Evolutionary conservation across 2,888 invertebrate species (phyloP).

Genomic region (Nematopogon swammerdamellus): DNA sequence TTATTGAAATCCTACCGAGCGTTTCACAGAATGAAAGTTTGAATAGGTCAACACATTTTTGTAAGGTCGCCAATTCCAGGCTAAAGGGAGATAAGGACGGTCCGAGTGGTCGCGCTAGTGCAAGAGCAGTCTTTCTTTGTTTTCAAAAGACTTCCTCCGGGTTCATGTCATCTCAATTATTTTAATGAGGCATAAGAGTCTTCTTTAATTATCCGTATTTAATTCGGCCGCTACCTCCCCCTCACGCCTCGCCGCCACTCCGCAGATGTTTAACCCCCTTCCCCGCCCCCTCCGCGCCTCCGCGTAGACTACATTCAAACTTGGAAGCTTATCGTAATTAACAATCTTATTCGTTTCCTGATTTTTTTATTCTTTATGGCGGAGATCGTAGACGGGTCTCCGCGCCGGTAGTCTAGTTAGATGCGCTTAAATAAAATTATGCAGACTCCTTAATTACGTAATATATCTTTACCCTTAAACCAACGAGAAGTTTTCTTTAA

Average conservation of each 20-base stretch:
- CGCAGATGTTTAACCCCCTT: too few species aligned
- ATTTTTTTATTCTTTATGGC: neutral
- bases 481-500: neutral
- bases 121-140: too few species aligned
- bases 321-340: neutral
- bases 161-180: neutral
- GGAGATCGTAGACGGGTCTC: neutral
- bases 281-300: too few species aligned
- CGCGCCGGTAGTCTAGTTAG: neutral
- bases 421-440: too few species aligned
- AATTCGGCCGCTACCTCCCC: neutral
- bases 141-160: too few species aligned
- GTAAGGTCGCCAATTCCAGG: too few species aligned
- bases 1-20: too few species aligned
- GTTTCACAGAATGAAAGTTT: too few species aligned
- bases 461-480: neutral
- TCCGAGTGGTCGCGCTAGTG: too few species aligned
- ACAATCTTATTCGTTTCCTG: neutral
- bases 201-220: neutral
- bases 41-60: too few species aligned
- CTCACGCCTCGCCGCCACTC: too few species aligned
- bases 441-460: neutral
- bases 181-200: neutral
- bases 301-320: neutral
- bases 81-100: too few species aligned